These are phyloP conservation scores for Ophonus ardosiacus DNA, from an alignment of 2,888 invertebrate species.

Conservation along the genomic window DNA sequence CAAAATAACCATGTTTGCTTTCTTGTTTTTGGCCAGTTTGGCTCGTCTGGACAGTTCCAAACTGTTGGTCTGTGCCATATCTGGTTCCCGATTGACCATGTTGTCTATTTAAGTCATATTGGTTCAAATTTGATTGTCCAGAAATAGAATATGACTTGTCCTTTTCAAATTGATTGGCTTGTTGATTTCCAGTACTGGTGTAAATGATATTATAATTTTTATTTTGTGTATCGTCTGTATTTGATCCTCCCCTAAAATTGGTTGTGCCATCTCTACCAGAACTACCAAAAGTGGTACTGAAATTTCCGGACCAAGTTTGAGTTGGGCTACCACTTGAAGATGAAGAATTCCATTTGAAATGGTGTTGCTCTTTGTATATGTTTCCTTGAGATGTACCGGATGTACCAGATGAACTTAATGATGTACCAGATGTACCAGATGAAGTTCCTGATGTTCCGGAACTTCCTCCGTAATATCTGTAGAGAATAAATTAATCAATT, in stretches of 20 bases:
- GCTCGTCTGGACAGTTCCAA: background rate
- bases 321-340: slow-evolving; percentile 67
- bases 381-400: slow-evolving; percentile 2
- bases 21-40: background rate
- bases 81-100: background rate
- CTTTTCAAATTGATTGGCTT: slow-evolving; percentile 3
- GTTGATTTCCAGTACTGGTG: slow-evolving; percentile 36
- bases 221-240: too few species aligned
- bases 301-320: slow-evolving; percentile 70
- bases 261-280: too few species aligned
- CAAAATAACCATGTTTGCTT: slow-evolving; percentile 4
- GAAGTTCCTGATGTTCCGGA: background rate
- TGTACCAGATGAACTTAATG: background rate
- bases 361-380: background rate
- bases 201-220: slow-evolving; percentile 27
- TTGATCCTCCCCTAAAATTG: too few species aligned
- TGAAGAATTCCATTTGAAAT: slow-evolving; percentile 65
- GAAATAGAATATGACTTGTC: background rate
- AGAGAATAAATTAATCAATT: too few species aligned
- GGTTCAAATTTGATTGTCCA: slow-evolving; percentile 12
- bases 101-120: slow-evolving; percentile 6
- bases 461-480: too few species aligned
- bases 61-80: background rate
- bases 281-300: slow-evolving; percentile 75
- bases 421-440: background rate